Evolutionary conservation across 2,888 invertebrate species (phyloP).

Genomic region (Adelphocoris suturalis): DNA sequence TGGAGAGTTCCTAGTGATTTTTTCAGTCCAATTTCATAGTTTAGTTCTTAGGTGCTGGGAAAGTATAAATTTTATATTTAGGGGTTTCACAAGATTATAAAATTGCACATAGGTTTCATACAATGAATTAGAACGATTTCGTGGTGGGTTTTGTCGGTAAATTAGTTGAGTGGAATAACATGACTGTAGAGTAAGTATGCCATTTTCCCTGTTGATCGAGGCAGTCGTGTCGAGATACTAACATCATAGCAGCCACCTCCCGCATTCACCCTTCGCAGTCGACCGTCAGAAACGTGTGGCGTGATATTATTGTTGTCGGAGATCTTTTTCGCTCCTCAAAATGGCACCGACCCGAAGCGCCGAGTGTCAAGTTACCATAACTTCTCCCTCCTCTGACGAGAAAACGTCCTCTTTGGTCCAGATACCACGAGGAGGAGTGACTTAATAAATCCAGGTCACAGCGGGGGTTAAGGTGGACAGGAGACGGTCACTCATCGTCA

Average conservation of each 20-base stretch:
- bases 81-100: too few relatives aligned
- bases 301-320: conserved; percentile 42
- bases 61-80: too few relatives aligned
- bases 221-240: not conserved
- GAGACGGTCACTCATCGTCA: conserved; percentile 19
- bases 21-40: too few relatives aligned
- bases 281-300: not conserved
- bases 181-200: too few relatives aligned
- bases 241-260: not conserved
- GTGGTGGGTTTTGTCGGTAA: too few relatives aligned
- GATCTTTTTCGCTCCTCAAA: conserved; percentile 55
- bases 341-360: conserved; percentile 69
- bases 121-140: too few relatives aligned
- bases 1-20: too few relatives aligned
- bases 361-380: conserved; percentile 58
- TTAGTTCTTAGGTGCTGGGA: too few relatives aligned
- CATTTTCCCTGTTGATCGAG: too few relatives aligned
- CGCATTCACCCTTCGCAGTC: not conserved
- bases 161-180: too few relatives aligned
- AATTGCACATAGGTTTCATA: too few relatives aligned
- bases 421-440: not conserved
- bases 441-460: not conserved
- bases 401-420: not conserved
- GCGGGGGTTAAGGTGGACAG: conserved; percentile 15
- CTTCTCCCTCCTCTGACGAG: not conserved